These are phyloP conservation scores for Eretmochelys imbricata DNA, from an alignment of 2,113 vertebrate species.

Conservation along the genomic window DNA sequence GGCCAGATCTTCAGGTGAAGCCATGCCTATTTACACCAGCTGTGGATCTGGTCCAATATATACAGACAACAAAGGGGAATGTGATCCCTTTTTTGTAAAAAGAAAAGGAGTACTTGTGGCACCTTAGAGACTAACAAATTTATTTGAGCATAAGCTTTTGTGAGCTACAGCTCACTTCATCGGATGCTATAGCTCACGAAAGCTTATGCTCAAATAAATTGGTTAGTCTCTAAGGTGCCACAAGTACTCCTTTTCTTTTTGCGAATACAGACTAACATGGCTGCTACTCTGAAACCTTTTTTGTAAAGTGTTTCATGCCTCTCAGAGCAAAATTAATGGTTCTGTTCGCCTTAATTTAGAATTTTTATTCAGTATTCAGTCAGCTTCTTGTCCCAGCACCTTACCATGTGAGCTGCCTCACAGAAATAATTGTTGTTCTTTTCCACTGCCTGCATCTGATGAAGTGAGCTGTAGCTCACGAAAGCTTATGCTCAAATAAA, in stretches of 20 bases:
- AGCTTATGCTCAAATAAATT: too few relatives aligned
- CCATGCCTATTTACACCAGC: not conserved
- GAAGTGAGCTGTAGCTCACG: too few relatives aligned
- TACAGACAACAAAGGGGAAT: not conserved
- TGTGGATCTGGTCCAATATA: not conserved
- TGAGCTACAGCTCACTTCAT: too few relatives aligned
- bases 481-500: too few relatives aligned
- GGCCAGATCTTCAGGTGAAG: not conserved
- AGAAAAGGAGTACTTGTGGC: too few relatives aligned
- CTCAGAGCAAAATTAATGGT: rapidly evolving
- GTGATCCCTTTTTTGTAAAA: not conserved
- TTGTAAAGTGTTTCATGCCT: not conserved
- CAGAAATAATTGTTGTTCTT: not conserved
- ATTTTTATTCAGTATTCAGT: not conserved
- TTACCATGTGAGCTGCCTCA: not conserved
- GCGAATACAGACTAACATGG: too few relatives aligned
- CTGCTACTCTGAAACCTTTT: not conserved
- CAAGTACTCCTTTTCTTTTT: too few relatives aligned
- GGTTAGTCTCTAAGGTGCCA: too few relatives aligned
- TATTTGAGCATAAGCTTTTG: too few relatives aligned
- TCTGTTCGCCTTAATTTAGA: not conserved
- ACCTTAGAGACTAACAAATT: too few relatives aligned
- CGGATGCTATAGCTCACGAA: too few relatives aligned
- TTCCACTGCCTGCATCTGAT: not conserved
- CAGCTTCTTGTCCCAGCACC: not conserved